These are phyloP conservation scores for Parus major DNA, from an alignment of 2,113 vertebrate species.

Conservation along the genomic window DNA sequence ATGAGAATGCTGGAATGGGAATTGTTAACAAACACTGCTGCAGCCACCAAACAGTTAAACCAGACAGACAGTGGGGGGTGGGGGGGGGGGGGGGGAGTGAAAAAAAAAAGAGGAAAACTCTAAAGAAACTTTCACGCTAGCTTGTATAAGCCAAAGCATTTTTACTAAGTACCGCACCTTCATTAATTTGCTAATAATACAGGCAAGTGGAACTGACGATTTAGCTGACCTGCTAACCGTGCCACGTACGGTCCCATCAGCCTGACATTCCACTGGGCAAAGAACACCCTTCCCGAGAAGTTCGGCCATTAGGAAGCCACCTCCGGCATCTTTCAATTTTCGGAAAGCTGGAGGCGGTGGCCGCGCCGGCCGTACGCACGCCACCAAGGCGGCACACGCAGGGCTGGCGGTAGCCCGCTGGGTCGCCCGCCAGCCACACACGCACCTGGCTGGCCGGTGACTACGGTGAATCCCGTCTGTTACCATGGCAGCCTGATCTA, in stretches of 20 bases:
- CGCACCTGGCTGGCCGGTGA: conserved; percentile 79
- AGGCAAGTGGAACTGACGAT: not conserved
- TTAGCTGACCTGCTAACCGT: conserved; percentile 20
- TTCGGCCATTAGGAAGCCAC: not conserved
- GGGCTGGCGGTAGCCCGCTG: conserved; percentile 34
- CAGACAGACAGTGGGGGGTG: not conserved
- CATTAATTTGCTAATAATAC: conserved; percentile 56
- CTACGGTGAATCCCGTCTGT: conserved; percentile 77
- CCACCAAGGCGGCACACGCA: not conserved
- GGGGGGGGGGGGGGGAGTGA: accelerated
- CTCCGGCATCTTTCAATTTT: not conserved
- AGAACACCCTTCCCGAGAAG: conserved; percentile 18
- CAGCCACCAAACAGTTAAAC: conserved; percentile 60
- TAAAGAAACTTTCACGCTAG: conserved; percentile 35
- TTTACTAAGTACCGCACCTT: conserved; percentile 50
- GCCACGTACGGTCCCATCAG: conserved; percentile 16
- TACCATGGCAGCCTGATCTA: conserved; percentile 85
- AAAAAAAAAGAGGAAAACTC: not conserved
- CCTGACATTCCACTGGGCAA: not conserved
- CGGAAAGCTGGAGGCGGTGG: not conserved
- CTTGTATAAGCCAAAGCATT: conserved; percentile 12
- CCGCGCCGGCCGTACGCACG: not conserved
- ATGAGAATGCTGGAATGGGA: not conserved
- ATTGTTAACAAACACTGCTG: not conserved
- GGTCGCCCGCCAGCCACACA: conserved; percentile 41